These are phyloP conservation scores for Luscinia megarhynchos DNA, from an alignment of 2,797 vertebrate genomes.

Conservation along the genomic window DNA sequence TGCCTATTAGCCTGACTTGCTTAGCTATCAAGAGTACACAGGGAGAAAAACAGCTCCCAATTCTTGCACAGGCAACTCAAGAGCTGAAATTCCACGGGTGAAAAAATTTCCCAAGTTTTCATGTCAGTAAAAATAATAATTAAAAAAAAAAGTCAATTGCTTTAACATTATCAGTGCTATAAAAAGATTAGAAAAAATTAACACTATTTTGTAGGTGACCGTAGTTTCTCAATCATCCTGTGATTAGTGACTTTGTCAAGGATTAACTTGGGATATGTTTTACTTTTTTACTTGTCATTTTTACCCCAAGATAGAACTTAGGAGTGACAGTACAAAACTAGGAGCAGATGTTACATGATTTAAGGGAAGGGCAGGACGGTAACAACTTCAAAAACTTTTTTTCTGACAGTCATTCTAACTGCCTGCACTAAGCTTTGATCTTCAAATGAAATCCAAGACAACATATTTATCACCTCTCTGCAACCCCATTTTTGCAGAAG, in stretches of 20 bases:
- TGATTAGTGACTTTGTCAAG: not conserved
- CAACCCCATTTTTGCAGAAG: not conserved
- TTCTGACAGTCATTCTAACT: not conserved
- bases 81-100: not conserved
- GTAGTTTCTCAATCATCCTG: not conserved
- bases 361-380: not conserved
- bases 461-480: not conserved
- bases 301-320: not conserved
- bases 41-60: not conserved
- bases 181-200: accelerated
- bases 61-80: not conserved
- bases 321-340: not conserved
- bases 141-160: accelerated
- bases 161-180: not conserved
- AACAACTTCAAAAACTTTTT: not conserved
- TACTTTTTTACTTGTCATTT: not conserved
- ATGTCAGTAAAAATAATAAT: not conserved
- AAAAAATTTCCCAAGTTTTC: not conserved
- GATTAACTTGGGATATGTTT: not conserved
- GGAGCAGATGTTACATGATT: not conserved
- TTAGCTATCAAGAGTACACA: not conserved
- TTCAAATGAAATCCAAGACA: not conserved
- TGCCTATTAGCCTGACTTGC: not conserved
- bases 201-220: not conserved
- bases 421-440: not conserved